These are phyloP conservation scores for Drosophila phalerata DNA, from an alignment of 2,888 invertebrate genomes.

Conservation along the genomic window DNA sequence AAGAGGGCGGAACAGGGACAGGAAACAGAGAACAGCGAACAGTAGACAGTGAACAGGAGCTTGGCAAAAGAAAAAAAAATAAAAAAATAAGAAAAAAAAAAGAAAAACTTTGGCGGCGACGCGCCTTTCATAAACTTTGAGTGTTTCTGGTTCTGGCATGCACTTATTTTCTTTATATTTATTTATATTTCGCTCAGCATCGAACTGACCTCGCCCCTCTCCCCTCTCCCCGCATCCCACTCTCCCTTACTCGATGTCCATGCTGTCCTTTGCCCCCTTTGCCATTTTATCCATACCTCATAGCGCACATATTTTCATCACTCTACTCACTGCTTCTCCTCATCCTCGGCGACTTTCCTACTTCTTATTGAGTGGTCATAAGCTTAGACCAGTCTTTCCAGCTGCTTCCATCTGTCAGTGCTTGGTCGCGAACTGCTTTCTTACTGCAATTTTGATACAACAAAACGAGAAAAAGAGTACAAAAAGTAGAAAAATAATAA, in stretches of 20 bases:
- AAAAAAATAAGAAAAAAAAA: conserved; percentile 12
- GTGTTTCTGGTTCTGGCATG: conserved; percentile 79
- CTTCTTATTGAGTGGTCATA: conserved; percentile 75
- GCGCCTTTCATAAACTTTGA: conserved; percentile 81
- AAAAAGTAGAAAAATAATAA: conserved; percentile 33
- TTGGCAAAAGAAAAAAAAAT: neutral
- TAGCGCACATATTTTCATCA: conserved; percentile 55
- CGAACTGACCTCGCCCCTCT: conserved; percentile 5
- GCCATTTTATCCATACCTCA: conserved; percentile 40
- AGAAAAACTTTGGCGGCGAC: conserved; percentile 75
- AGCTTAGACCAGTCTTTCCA: conserved; percentile 48
- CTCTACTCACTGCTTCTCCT: conserved; percentile 7
- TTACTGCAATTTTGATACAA: conserved; percentile 37
- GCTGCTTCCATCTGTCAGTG: conserved; percentile 51
- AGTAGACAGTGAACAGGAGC: neutral
- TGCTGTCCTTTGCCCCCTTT: conserved; percentile 12
- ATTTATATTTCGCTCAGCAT: conserved; percentile 74
- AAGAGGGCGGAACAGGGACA: conserved; percentile 1
- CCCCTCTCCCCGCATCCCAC: neutral
- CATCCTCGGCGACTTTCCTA: neutral
- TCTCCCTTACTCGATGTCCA: neutral
- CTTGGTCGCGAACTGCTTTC: conserved; percentile 15
- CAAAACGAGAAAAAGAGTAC: conserved; percentile 12
- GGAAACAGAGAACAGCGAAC: conserved; percentile 1
- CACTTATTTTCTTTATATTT: conserved; percentile 76